Percentiles rank a stretch among this genome's conserved stretches.
Conservation (phyloP, 2,888 invertebrate genomes). For the Erebia palarica region DNA sequence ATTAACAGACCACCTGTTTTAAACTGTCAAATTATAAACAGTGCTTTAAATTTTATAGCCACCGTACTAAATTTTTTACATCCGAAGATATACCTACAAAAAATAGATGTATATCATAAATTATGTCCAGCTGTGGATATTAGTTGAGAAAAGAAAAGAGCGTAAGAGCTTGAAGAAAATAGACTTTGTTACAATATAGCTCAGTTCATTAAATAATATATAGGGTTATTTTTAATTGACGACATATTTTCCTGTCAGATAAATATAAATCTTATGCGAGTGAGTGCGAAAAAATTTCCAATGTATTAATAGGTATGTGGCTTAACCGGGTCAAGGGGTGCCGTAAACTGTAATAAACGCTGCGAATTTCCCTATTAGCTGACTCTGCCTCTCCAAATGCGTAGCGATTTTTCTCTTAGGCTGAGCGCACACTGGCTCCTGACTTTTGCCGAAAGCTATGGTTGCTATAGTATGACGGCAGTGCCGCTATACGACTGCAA, state of each 20-base stretch:
- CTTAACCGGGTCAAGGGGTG: constrained; percentile 14
- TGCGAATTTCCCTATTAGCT: constrained; percentile 17
- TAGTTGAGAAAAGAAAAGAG: too few species aligned
- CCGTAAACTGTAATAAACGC: constrained; percentile 14
- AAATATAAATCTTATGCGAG: constrained; percentile 4
- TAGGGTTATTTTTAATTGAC: neutral
- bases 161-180: neutral
- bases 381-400: constrained; percentile 7
- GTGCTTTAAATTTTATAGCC: too few species aligned
- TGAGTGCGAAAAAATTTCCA: constrained; percentile 6
- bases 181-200: neutral
- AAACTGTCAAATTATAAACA: constrained; percentile 12
- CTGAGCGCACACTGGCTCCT: too few species aligned
- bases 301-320: constrained; percentile 14
- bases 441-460: too few species aligned
- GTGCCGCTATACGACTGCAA: too few species aligned
- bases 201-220: neutral
- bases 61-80: too few species aligned
- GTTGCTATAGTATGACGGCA: too few species aligned
- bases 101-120: too few species aligned
- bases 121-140: too few species aligned
- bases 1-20: constrained; percentile 11
- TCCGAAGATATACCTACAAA: too few species aligned
- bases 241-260: constrained; percentile 9
- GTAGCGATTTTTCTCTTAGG: constrained; percentile 35